phyloP scores from a whole-genome alignment of 2,113 vertebrate species.

The Cavia aperea region DNA sequence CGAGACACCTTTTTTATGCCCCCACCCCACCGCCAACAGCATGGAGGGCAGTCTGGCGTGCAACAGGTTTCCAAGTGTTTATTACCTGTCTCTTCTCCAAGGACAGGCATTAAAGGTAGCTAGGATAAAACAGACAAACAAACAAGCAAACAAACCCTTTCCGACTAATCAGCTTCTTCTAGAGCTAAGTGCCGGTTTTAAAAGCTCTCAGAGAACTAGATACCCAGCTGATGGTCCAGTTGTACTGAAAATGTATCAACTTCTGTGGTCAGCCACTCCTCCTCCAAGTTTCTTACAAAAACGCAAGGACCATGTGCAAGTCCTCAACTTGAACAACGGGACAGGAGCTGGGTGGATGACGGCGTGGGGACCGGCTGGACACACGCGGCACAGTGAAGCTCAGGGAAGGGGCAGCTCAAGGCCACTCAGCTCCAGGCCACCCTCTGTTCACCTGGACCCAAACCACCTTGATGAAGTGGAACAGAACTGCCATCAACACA shows the following conservation, averaged over 20 bases:
- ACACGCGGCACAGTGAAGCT: neutral
- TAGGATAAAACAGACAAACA: neutral
- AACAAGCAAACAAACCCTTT: neutral
- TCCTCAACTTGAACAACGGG: neutral
- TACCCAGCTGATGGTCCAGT: neutral
- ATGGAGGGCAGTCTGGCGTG: neutral
- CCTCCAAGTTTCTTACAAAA: neutral
- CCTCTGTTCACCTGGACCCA: neutral
- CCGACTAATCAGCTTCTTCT: constrained; percentile 27
- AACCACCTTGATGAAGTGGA: neutral
- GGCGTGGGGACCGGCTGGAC: fast-evolving
- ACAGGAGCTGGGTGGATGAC: fast-evolving
- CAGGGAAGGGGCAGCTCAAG: neutral
- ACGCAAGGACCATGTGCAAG: neutral
- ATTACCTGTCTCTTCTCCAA: neutral
- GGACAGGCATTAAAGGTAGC: neutral
- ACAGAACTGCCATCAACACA: neutral
- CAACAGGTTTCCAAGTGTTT: neutral
- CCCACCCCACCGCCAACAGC: neutral
- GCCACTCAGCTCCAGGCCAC: neutral
- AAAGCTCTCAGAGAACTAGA: neutral
- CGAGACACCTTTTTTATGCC: neutral
- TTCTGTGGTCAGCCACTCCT: neutral
- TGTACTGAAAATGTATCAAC: neutral
- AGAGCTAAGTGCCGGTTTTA: neutral